These are phyloP conservation scores for Gracilinanus agilis DNA, from an alignment of 2,113 vertebrate genomes.

Conservation along the genomic window DNA sequence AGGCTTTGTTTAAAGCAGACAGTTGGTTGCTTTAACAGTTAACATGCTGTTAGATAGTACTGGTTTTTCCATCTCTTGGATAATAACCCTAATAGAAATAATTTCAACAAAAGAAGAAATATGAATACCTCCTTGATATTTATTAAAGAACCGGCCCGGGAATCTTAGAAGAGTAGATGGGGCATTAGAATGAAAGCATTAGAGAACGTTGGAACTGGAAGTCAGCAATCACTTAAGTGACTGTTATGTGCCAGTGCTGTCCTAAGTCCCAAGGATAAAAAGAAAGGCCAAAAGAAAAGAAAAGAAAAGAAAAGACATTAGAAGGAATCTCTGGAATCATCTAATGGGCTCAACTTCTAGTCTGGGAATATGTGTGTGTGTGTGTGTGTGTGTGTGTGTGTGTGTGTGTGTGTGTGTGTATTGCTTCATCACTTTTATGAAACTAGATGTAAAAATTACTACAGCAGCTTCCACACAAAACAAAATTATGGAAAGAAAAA, in stretches of 20 bases:
- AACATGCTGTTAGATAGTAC: constrained; percentile 11
- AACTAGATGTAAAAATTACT: constrained; percentile 49
- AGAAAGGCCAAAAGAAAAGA: background rate
- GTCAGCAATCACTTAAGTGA: background rate
- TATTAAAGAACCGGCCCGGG: constrained; percentile 15
- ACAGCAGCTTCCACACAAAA: constrained; percentile 1
- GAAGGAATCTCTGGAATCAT: background rate
- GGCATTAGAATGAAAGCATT: background rate
- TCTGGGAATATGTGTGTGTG: background rate
- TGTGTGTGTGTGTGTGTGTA: too few relatives aligned
- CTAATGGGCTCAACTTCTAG: background rate
- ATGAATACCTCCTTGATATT: background rate
- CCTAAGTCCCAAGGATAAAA: background rate
- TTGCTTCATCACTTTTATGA: constrained; percentile 43
- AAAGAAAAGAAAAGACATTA: background rate
- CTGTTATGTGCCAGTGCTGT: background rate
- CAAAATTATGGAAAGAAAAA: constrained; percentile 22
- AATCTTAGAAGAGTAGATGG: background rate
- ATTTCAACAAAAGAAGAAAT: constrained; percentile 44
- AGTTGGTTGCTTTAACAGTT: constrained; percentile 37
- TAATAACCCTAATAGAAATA: constrained; percentile 38
- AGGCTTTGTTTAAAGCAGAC: constrained; percentile 53
- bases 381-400: too few relatives aligned
- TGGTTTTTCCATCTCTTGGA: constrained; percentile 27
- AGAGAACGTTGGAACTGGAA: background rate